Evolutionary conservation across 2,888 invertebrate species (phyloP), one percentile per base, ranked within the genome.

Genomic region (Syrphus vitripennis): DNA sequence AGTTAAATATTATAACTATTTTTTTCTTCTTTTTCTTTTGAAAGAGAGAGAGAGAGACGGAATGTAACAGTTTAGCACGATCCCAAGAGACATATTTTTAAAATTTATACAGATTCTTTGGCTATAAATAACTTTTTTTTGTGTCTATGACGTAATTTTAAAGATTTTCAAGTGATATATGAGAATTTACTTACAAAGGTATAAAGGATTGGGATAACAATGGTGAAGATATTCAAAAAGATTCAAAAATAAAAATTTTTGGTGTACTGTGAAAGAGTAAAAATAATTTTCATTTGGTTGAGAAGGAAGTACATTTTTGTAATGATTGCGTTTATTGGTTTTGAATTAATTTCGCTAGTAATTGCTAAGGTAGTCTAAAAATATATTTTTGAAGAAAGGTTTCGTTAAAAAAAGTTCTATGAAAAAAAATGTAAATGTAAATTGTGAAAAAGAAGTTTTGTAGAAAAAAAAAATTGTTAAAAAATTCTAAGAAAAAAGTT

Each of bases 41-140:
- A 1, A 55, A 19, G 7, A 3, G 16, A 55, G 19, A 2, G 5
- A 31, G 2, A 53, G 16, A 48, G n/a, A n/a, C n/a, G n/a, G n/a
- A 42, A 16, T 50, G 42, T 42, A 40, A 16, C 75, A 71, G 76
- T 67, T 76, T 71, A 69, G 45, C 65, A 59, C n/a, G 29, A 29
- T 72, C 80, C 59, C 57, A 4, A 21, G 80, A 76, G 80, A 76
- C 65, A 59, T 42, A 78, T 78, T 79, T 72, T 69, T 63, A 55
- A 69, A 72, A 83, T 78, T 83, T 72, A 69, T 69, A 67, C 37
- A 67, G 53, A 83, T 63, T 79, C 24, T 16, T n/a, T 40, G 63
- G 69, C 48, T 31, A 79, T 83, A 79, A 55, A 83, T 83, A 53
- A 69, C 14, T 14, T 45, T 10, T 31, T 34, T 40, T 78, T n/a